Conservation (phyloP, 2,888 invertebrate species). For the Agrotis segetum region DNA sequence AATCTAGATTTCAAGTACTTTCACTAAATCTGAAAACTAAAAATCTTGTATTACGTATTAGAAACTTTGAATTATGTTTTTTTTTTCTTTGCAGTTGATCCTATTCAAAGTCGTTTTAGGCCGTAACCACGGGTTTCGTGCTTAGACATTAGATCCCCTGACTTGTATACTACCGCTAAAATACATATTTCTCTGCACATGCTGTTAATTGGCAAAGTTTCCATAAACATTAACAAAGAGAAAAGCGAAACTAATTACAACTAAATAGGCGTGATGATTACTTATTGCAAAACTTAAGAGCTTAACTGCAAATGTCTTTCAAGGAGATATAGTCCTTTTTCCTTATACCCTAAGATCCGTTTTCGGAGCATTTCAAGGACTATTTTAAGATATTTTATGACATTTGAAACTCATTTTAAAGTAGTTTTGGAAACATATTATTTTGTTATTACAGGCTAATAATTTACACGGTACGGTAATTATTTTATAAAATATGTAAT, state of each 20-base stretch:
- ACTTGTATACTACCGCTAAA: background rate
- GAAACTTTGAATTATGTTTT: too few species aligned
- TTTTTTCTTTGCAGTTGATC: too few species aligned
- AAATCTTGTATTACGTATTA: too few species aligned
- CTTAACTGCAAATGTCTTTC: background rate
- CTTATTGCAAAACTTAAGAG: background rate
- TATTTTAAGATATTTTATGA: background rate
- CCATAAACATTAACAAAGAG: constrained; percentile 29
- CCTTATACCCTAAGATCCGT: background rate
- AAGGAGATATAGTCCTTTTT: background rate
- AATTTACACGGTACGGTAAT: constrained; percentile 13
- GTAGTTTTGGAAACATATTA: constrained; percentile 39
- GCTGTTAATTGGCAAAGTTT: constrained; percentile 37
- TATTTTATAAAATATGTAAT: background rate
- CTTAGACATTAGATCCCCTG: too few species aligned
- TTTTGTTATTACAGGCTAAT: constrained; percentile 12
- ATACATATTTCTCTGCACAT: constrained; percentile 9
- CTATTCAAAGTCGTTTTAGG: too few species aligned
- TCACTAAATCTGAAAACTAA: too few species aligned
- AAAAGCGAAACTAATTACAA: constrained; percentile 40
- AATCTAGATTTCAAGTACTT: background rate
- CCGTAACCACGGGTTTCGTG: background rate
- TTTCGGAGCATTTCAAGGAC: background rate
- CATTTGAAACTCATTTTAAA: constrained; percentile 11
- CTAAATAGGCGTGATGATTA: constrained; percentile 35